phyloP scores from a whole-genome alignment of 2,888 invertebrate species.

The Platycheirus rosarum region DNA sequence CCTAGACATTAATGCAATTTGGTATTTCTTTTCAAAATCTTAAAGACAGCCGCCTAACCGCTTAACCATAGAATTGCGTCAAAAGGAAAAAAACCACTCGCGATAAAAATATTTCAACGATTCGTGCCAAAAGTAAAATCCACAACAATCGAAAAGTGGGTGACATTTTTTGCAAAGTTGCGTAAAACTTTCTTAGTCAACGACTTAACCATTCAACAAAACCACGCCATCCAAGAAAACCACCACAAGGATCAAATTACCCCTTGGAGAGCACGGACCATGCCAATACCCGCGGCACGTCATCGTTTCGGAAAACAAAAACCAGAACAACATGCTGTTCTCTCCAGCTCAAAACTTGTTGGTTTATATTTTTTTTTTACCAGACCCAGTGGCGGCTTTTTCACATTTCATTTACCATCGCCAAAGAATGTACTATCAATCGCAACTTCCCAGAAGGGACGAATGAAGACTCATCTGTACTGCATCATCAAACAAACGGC shows the following conservation, averaged over 20 bases:
- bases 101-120: slow-evolving; percentile 50
- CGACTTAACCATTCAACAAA: slow-evolving; percentile 42
- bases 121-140: slow-evolving; percentile 19
- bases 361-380: slow-evolving; percentile 9
- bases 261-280: slow-evolving; percentile 55
- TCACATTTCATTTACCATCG: slow-evolving; percentile 44
- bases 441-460: slow-evolving; percentile 20
- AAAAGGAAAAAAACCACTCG: slow-evolving; percentile 6
- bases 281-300: not conserved
- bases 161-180: slow-evolving; percentile 53
- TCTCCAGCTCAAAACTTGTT: slow-evolving; percentile 18
- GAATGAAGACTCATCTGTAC: slow-evolving; percentile 16
- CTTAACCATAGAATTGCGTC: slow-evolving; percentile 37
- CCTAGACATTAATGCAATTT: slow-evolving; percentile 50
- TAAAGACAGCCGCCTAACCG: slow-evolving; percentile 39
- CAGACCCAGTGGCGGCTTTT: slow-evolving; percentile 54
- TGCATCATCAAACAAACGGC: slow-evolving; percentile 20
- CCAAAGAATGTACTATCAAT: slow-evolving; percentile 39
- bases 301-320: not conserved
- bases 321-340: too few relatives aligned
- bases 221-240: slow-evolving; percentile 37
- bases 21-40: slow-evolving; percentile 24
- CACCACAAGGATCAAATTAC: slow-evolving; percentile 43
- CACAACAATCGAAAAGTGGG: slow-evolving; percentile 20
- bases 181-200: slow-evolving; percentile 48